Conservation (phyloP, 2,113 vertebrate genomes). For the Myrmophylax atrothorax region DNA sequence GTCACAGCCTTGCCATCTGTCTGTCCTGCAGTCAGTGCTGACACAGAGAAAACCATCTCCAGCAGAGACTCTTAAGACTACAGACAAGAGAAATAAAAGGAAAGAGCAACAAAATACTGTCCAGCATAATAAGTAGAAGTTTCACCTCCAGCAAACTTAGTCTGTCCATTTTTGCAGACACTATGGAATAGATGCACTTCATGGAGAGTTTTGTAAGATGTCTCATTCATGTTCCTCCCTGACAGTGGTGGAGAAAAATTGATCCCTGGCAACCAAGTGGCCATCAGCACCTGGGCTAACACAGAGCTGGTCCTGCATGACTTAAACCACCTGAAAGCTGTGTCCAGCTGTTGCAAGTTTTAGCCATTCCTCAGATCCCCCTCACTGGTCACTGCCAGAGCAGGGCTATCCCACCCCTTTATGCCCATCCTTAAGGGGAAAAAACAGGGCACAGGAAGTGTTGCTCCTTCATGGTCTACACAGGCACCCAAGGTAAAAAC, state of each 20-base stretch:
- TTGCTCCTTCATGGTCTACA: fast-evolving
- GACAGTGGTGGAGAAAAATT: background rate
- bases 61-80: background rate
- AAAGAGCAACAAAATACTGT: background rate
- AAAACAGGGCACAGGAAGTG: fast-evolving
- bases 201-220: background rate
- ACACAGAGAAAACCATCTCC: background rate
- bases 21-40: background rate
- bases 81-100: background rate
- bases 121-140: background rate
- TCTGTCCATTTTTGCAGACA: background rate
- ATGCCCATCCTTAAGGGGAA: fast-evolving
- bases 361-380: background rate
- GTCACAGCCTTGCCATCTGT: background rate
- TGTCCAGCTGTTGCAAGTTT: fast-evolving
- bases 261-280: background rate
- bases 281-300: fast-evolving
- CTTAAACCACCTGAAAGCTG: background rate
- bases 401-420: background rate
- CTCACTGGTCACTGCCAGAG: background rate
- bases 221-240: background rate
- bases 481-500: background rate
- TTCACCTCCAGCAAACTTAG: background rate
- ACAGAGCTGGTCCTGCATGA: fast-evolving
- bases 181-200: background rate